phyloP scores from a whole-genome alignment of 2,113 vertebrate genomes.

The Acrocephalus kingi region DNA sequence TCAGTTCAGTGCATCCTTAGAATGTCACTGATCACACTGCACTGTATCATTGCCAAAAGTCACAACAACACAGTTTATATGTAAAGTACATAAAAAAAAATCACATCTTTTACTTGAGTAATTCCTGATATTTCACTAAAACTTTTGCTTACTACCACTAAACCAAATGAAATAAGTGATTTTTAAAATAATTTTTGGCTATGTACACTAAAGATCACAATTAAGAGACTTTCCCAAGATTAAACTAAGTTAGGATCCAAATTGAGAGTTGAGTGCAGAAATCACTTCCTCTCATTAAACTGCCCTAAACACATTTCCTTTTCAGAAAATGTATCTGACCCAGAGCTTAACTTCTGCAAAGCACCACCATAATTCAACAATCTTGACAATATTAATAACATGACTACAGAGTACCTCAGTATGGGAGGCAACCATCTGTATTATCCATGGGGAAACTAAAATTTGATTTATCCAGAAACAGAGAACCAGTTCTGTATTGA shows the following conservation, averaged over 20 bases:
- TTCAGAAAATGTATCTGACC: neutral
- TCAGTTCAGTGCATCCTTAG: neutral
- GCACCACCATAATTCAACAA: neutral
- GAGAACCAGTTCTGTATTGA: neutral
- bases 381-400: neutral
- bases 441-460: neutral
- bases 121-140: neutral
- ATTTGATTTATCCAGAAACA: neutral
- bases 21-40: neutral
- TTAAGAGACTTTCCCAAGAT: neutral
- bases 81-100: neutral
- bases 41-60: neutral
- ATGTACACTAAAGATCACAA: neutral
- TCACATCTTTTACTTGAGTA: neutral
- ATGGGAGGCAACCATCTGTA: neutral
- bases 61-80: neutral
- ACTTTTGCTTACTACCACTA: neutral
- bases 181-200: neutral
- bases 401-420: fast-evolving
- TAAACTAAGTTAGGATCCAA: neutral
- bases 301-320: neutral
- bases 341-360: neutral
- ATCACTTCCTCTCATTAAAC: neutral
- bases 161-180: neutral
- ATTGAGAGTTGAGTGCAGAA: neutral